Conservation (phyloP, 2,888 invertebrate genomes). For the Mycogona germanica region DNA sequence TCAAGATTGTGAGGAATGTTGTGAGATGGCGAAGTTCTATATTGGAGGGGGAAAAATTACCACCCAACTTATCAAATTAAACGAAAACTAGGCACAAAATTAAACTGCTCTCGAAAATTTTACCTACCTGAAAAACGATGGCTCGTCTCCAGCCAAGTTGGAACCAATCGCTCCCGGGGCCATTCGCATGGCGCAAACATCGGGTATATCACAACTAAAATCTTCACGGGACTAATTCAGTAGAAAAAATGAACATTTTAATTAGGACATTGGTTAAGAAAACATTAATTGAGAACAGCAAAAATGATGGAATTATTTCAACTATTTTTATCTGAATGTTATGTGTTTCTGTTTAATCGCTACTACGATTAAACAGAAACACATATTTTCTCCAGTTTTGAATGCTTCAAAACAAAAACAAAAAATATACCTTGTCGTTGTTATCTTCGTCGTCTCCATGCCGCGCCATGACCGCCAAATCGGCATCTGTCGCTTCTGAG, state of each 20-base stretch:
- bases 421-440: constrained; percentile 12
- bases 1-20: constrained; percentile 1
- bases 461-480: constrained; percentile 13
- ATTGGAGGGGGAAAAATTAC: not conserved
- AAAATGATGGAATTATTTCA: too few relatives aligned
- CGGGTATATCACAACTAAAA: constrained; percentile 18
- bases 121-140: constrained; percentile 5
- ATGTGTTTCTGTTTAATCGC: not conserved
- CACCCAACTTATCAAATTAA: too few relatives aligned
- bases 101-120: too few relatives aligned
- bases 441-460: constrained; percentile 17
- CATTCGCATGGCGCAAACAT: constrained; percentile 10
- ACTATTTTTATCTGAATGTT: too few relatives aligned
- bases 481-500: constrained; percentile 21
- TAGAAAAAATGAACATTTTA: too few relatives aligned
- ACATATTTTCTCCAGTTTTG: too few relatives aligned
- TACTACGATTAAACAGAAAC: too few relatives aligned
- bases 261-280: too few relatives aligned
- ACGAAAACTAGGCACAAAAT: too few relatives aligned
- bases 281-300: too few relatives aligned
- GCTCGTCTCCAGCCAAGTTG: not conserved
- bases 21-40: constrained; percentile 5
- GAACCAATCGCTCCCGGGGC: not conserved
- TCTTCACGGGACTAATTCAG: constrained; percentile 10
- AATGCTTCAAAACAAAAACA: not conserved